Percentiles rank a stretch among this genome's conserved stretches.
phyloP scores from a whole-genome alignment of 2,888 invertebrate genomes.

The Euplexia lucipara region DNA sequence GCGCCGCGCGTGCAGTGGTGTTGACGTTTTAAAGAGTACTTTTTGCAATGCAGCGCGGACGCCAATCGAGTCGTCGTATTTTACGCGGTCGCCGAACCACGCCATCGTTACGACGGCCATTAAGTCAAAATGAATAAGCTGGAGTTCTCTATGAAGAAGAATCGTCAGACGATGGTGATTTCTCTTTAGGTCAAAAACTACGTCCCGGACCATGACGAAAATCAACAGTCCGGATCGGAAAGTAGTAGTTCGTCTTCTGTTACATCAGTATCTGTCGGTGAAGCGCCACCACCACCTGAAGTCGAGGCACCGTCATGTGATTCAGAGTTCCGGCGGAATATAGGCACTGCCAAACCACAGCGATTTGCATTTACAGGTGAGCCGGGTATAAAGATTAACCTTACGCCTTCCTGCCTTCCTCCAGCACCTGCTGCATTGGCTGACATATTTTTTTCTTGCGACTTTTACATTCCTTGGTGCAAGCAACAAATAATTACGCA shows the following conservation, averaged over 20 bases:
- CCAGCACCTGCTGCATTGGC: too few species aligned
- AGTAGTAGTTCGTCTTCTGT: too few species aligned
- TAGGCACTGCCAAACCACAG: not conserved
- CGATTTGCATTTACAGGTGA: not conserved
- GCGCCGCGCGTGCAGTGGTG: not conserved
- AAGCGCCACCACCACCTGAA: not conserved
- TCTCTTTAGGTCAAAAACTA: not conserved
- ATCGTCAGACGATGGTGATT: not conserved
- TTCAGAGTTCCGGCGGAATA: not conserved
- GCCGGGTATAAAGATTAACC: too few species aligned
- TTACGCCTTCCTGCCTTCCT: too few species aligned
- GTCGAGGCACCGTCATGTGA: not conserved
- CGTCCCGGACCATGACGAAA: not conserved
- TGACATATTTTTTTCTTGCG: too few species aligned
- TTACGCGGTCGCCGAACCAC: not conserved
- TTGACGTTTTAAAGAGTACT: not conserved
- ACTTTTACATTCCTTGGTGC: too few species aligned
- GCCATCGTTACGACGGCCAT: not conserved
- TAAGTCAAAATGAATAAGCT: not conserved
- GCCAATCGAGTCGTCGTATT: constrained; percentile 1
- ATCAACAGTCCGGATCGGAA: not conserved
- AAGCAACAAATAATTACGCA: too few species aligned
- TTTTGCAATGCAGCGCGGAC: not conserved
- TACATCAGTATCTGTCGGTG: too few species aligned
- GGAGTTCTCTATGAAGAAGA: not conserved